These are phyloP conservation scores for Epinotia brunnichana DNA, from an alignment of 2,888 invertebrate genomes.

Conservation along the genomic window DNA sequence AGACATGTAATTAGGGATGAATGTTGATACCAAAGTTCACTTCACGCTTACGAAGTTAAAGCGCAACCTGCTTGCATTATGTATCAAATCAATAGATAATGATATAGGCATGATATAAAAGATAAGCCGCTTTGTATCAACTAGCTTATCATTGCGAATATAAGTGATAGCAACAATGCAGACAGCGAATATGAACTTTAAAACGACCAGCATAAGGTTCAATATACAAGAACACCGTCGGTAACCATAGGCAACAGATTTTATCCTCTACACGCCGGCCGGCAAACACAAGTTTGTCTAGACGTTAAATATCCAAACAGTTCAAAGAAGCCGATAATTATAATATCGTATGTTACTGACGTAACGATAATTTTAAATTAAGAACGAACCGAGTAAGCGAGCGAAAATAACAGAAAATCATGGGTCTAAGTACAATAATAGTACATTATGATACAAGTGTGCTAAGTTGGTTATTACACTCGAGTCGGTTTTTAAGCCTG, in stretches of 20 bases:
- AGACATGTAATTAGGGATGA: no score
- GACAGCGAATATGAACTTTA: conserved; percentile 5
- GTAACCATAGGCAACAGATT: conserved; percentile 29
- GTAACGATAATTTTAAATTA: conserved; percentile 7
- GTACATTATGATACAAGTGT: no score
- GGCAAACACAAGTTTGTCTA: conserved; percentile 18
- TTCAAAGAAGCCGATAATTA: conserved; percentile 11
- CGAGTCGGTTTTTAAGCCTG: no score
- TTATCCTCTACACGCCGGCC: conserved; percentile 1
- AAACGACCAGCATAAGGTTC: background rate
- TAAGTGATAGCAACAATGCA: background rate
- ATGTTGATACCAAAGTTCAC: no score
- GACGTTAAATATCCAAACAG: conserved; percentile 30
- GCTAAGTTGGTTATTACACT: no score
- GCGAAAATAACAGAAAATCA: background rate
- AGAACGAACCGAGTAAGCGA: conserved; percentile 2
- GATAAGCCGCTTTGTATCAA: background rate
- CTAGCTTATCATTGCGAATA: background rate
- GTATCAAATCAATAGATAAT: background rate
- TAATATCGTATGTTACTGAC: conserved; percentile 3
- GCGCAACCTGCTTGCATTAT: background rate
- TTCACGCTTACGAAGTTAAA: no score
- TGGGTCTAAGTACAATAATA: conserved; percentile 33
- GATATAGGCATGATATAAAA: background rate
- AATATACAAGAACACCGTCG: background rate